Percentiles rank a stretch among this genome's conserved stretches.
Evolutionary conservation across 2,113 vertebrate species (phyloP).

Genomic region (Cettia cetti): DNA sequence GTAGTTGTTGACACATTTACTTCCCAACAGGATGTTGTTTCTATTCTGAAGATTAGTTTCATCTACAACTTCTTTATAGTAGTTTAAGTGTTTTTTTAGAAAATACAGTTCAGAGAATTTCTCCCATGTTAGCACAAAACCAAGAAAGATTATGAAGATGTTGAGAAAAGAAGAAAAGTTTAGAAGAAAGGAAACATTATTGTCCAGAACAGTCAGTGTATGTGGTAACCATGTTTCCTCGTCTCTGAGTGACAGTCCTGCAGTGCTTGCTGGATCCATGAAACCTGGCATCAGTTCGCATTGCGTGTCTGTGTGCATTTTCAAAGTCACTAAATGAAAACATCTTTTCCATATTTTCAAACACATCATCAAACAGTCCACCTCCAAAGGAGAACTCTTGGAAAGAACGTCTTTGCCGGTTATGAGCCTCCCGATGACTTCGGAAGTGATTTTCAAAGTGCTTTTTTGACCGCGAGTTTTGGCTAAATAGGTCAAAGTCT

Average conservation of each 20-base stretch:
- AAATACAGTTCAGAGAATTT: constrained; percentile 50
- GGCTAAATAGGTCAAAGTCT: constrained; percentile 86
- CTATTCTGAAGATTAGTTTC: constrained; percentile 55
- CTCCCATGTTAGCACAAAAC: constrained; percentile 47
- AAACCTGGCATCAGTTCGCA: constrained; percentile 80
- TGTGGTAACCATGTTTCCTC: constrained; percentile 97
- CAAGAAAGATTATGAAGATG: background rate
- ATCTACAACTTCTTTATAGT: constrained; percentile 35
- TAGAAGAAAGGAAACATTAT: constrained; percentile 32
- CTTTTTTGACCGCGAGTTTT: constrained; percentile 82
- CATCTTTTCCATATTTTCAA: constrained; percentile 97
- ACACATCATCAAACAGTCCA: constrained; percentile 89
- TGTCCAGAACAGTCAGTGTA: constrained; percentile 93
- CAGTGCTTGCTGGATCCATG: constrained; percentile 87
- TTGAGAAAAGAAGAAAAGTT: background rate
- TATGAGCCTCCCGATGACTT: constrained; percentile 77
- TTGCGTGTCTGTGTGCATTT: constrained; percentile 60
- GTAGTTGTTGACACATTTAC: background rate
- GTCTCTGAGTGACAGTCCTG: constrained; percentile 92
- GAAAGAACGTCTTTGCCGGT: constrained; percentile 80
- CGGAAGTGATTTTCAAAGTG: constrained; percentile 91
- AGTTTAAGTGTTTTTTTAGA: constrained; percentile 57
- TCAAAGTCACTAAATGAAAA: constrained; percentile 89
- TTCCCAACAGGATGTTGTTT: constrained; percentile 17
- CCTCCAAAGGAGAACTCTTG: constrained; percentile 84